Conservation (phyloP, 1,140 invertebrate genomes). For the Armadillidium nasatum region DNA sequence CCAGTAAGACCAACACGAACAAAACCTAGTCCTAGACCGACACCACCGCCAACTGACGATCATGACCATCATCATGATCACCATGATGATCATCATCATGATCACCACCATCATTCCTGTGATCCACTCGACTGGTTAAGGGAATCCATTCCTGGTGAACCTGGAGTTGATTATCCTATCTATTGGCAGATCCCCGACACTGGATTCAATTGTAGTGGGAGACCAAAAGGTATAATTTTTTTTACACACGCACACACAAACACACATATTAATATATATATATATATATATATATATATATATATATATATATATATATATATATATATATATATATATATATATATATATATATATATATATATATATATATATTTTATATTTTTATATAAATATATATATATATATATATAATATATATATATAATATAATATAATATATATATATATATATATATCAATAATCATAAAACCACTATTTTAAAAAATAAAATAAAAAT, state of each 20-base stretch:
- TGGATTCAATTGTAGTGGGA: slow-evolving; percentile 60
- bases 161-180: slow-evolving; percentile 67
- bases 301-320: no score
- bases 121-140: slow-evolving; percentile 53
- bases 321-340: no score
- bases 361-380: neutral
- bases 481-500: no score
- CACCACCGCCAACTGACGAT: neutral
- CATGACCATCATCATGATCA: slow-evolving; percentile 27
- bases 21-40: no score
- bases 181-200: slow-evolving; percentile 61
- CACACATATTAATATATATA: neutral
- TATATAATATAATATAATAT: neutral
- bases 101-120: slow-evolving; percentile 34
- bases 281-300: neutral
- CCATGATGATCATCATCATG: slow-evolving; percentile 27
- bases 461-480: no score
- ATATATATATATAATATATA: neutral
- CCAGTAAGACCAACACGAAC: neutral
- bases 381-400: neutral
- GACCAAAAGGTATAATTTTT: neutral
- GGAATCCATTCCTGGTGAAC: slow-evolving; percentile 65
- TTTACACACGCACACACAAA: neutral
- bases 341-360: neutral
- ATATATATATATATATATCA: slow-evolving; percentile 23